These are phyloP conservation scores for Pachyrhynchus sulphureomaculatus DNA, from an alignment of 1,140 invertebrate species.

Conservation along the genomic window DNA sequence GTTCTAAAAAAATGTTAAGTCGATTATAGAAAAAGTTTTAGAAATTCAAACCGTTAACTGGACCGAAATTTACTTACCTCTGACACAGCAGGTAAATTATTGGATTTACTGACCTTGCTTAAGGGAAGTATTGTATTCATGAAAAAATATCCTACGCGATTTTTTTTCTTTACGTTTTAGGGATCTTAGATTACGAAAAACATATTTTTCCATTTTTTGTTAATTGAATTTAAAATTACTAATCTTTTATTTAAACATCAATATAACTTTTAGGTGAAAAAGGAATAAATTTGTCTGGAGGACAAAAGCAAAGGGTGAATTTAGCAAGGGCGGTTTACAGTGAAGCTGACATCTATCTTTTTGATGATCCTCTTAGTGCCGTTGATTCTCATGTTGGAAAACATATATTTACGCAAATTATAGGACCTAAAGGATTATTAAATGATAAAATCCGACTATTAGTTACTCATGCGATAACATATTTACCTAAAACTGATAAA, in stretches of 20 bases:
- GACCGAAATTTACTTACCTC: too few species aligned
- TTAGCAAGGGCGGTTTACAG: slow-evolving; percentile 91
- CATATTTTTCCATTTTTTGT: too few species aligned
- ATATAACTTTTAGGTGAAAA: slow-evolving; percentile 7
- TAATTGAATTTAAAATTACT: too few species aligned
- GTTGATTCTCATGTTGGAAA: slow-evolving; percentile 94
- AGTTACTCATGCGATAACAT: slow-evolving; percentile 88
- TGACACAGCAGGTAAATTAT: too few species aligned
- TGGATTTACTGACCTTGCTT: too few species aligned
- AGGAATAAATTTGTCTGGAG: slow-evolving; percentile 92
- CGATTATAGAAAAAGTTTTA: too few species aligned
- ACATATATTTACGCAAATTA: slow-evolving; percentile 90
- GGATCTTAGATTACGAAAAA: too few species aligned
- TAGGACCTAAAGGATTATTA: slow-evolving; percentile 58
- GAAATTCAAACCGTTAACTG: too few species aligned
- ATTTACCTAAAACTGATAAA: slow-evolving; percentile 82
- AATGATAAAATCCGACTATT: slow-evolving; percentile 79
- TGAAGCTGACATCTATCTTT: slow-evolving; percentile 84
- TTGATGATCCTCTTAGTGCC: slow-evolving; percentile 95
- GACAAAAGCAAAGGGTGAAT: slow-evolving; percentile 96
- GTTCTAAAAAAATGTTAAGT: too few species aligned
- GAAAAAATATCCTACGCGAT: too few species aligned
- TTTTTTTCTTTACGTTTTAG: too few species aligned
- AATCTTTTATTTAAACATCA: slow-evolving; percentile 59
- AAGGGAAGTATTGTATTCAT: too few species aligned